Conservation (phyloP, 2,888 invertebrate species). For the Eulithis testata region DNA sequence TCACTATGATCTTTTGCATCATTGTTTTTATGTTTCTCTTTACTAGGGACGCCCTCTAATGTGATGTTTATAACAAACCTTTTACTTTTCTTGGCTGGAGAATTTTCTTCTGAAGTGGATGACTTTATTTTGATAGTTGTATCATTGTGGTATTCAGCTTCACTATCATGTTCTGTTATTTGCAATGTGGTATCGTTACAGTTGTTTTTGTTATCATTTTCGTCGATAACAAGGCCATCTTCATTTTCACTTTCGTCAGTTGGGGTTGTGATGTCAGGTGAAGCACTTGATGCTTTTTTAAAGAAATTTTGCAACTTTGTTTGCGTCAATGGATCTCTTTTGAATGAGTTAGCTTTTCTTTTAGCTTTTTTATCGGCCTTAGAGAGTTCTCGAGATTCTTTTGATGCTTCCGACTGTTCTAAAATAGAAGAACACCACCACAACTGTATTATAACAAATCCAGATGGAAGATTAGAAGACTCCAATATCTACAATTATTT, state of each 20-base stretch:
- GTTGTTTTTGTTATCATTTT: constrained; percentile 46
- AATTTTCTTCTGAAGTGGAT: constrained; percentile 17
- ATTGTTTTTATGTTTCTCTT: constrained; percentile 36
- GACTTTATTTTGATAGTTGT: constrained; percentile 59
- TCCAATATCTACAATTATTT: neutral
- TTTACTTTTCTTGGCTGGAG: constrained; percentile 38
- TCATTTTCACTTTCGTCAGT: constrained; percentile 65
- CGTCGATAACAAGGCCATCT: constrained; percentile 63
- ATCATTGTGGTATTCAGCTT: constrained; percentile 51
- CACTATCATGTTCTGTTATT: constrained; percentile 46
- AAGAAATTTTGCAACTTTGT: constrained; percentile 77
- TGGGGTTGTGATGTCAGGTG: constrained; percentile 49
- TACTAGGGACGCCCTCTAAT: constrained; percentile 66
- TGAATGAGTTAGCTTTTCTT: constrained; percentile 77
- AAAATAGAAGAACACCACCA: constrained; percentile 27
- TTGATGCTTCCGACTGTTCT: constrained; percentile 53
- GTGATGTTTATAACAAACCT: constrained; percentile 75
- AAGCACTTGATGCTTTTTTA: constrained; percentile 60
- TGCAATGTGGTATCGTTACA: constrained; percentile 54
- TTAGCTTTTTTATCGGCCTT: constrained; percentile 76
- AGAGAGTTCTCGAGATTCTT: constrained; percentile 57
- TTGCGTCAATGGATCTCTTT: constrained; percentile 78
- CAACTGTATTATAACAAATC: no score
- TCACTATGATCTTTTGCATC: constrained; percentile 29
- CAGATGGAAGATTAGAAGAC: no score